Evolutionary conservation across 2,888 invertebrate species (phyloP), one percentile per base, ranked within the genome.

Genomic region (Sesamia inferens): DNA sequence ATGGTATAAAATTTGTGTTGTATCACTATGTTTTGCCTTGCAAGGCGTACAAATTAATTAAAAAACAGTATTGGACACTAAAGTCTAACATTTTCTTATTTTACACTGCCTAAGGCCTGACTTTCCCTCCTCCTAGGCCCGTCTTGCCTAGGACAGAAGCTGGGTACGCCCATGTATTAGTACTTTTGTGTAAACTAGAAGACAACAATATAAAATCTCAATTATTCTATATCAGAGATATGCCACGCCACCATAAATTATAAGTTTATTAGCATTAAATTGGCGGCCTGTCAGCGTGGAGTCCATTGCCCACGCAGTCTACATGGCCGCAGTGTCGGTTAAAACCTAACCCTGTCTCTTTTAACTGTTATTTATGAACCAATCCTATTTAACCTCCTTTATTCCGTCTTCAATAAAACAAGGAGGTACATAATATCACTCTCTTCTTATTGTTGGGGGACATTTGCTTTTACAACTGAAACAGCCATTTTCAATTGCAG

Each of bases 331-430:
- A 78, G 39, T 54, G 47, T 48, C 31, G 66, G 70, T 74, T 66
- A 39, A 75, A 76, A 31, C 51, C 22, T 68, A 75, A 74, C 73
- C 66, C 65, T 68, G 70, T 73, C 67, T 71, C 72, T 76, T 68
- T 81, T 79, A 78, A 88, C 83, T 77, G 72, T 76, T 76, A 88
- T 86, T 88, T 84, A 88, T 87, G 84, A 71, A 71, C 72, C 58
- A 47, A 51, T 57, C 70, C 65, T 79, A 74, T 71, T 77, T 78
- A 78, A 76, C 69, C 72, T 78, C 68, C 24, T 64, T 61, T 74
- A 72, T 69, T 73, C 66, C 68, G 22, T 68, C 74, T 78, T 64
- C 48, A 58, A 10, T 61, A 65, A 69, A 67, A 71, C 39, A 55
- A 55, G 47, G 24, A 47, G 31, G 19, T 42, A 59, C 51, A 68